phyloP scores from a whole-genome alignment of 53 echinoderm and acorn worm species.

The Holothuria leucospilota region DNA sequence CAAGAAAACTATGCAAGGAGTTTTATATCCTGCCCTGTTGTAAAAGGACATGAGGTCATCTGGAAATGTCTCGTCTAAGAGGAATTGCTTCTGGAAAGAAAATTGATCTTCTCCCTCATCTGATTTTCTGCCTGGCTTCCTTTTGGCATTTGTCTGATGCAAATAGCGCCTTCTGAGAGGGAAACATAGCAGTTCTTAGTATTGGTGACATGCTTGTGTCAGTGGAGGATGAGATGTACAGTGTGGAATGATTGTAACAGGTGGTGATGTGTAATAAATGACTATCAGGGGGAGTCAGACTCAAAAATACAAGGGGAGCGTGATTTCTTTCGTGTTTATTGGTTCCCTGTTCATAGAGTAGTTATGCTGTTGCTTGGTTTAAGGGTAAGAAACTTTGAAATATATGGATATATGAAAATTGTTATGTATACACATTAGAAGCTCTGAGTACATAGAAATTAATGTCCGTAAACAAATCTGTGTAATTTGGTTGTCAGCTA shows the following conservation, averaged over 20 bases:
- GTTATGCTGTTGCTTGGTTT: too few species aligned
- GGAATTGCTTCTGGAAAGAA: constrained; percentile 41
- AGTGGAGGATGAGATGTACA: not conserved
- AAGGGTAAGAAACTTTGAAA: too few species aligned
- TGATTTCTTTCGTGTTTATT: too few species aligned
- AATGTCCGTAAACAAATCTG: too few species aligned
- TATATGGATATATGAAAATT: too few species aligned
- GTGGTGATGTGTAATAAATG: not conserved
- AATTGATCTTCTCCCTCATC: constrained; percentile 35
- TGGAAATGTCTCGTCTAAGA: constrained; percentile 40
- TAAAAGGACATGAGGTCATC: constrained; percentile 37
- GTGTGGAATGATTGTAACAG: constrained; percentile 19
- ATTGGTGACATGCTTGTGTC: constrained; percentile 1
- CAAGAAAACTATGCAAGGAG: constrained; percentile 27
- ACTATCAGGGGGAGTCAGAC: too few species aligned
- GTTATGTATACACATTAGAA: too few species aligned
- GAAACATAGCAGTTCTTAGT: not conserved
- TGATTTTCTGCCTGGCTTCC: constrained; percentile 45
- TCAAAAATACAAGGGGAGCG: too few species aligned
- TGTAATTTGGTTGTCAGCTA: too few species aligned
- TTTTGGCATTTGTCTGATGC: constrained; percentile 38
- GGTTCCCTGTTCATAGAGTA: too few species aligned
- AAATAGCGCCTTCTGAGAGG: constrained; percentile 20
- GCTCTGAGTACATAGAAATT: too few species aligned
- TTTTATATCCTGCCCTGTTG: not conserved